Base-by-base conservation (phyloP, 1,140 invertebrate genomes). In the Zaprionus ghesquierei region DNA sequence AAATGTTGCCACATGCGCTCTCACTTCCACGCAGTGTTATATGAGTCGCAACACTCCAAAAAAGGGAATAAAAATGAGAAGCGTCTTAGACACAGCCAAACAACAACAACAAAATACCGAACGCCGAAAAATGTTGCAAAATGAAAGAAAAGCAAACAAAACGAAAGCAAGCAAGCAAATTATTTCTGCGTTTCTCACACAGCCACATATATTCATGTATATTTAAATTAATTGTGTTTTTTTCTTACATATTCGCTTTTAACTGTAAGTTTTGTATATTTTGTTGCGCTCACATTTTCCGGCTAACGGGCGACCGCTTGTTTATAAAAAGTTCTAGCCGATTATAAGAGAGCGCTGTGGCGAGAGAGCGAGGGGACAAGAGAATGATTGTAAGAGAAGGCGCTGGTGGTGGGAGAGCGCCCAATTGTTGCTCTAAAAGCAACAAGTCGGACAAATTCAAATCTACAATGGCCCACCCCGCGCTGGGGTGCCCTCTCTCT, bases 61-160 rank as follows among this genome's bases (percentile, higher is more conserved):
- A 89, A 90, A 89, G 84, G 84, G 84, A 89, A 89, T 89, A 89
- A 89, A 89, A 89, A 89, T 78, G 65, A 81, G 69, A 81, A 80
- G 77, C 77, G 74, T 86, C 77, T 79, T 78, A 72, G 64, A 79
- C 63, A 75, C 68, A 53, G 75, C 75, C 54, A 70, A 66, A 68
- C 76, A 65, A 58, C 59, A 70, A 51, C 58, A 74, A 61, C 65
- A 38, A 61, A 59, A 74, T 65, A 69, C 51, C 71, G 62, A 77
- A 80, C 77, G 84, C 84, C 79, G 81, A 86, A 85, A 85, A 86
- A 78, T 77, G 74, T 85, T 77, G 74, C 74, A 86, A 85, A 78
- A 82, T 79, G 65, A 69, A 78, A 75, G 54, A 64, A 79, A 82
- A 65, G 61, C 81, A 82, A 77, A 70, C 60, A 82, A 79, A 78